A percentile compares a stretch with the other conserved stretches of the same genome.
Evolutionary conservation across 2,797 vertebrate genomes (phyloP).

Genomic region (Ctenopoma multispine): DNA sequence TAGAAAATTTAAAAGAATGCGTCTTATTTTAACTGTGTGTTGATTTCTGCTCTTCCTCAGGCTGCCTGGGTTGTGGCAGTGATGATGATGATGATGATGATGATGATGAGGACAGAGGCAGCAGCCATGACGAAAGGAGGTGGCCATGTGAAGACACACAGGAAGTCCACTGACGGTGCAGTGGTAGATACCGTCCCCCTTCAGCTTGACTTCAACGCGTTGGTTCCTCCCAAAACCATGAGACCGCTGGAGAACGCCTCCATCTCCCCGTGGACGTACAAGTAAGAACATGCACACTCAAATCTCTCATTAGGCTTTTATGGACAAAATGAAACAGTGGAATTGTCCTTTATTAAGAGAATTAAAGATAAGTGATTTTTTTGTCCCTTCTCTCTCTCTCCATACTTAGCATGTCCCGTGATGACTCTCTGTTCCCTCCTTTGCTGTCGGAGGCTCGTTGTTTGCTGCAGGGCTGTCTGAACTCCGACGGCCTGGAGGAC

Average conservation of each 20-base stretch:
- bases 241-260: constrained; percentile 72
- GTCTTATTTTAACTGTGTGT: too few species aligned
- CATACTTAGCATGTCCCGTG: constrained; percentile 54
- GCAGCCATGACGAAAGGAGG: constrained; percentile 9
- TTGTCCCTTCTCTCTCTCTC: constrained; percentile 19
- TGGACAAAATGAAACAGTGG: rapidly evolving
- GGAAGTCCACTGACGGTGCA: not conserved
- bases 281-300: constrained; percentile 59
- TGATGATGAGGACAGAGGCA: constrained; percentile 22
- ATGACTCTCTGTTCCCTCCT: constrained; percentile 59
- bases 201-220: constrained; percentile 53
- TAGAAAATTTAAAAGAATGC: too few species aligned
- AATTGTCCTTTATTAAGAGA: not conserved
- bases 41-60: constrained; percentile 54
- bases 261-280: constrained; percentile 84
- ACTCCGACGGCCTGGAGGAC: constrained; percentile 63
- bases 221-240: not conserved
- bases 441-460: constrained; percentile 73
- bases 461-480: constrained; percentile 73
- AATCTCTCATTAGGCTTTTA: not conserved
- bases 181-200: constrained; percentile 51
- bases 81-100: constrained; percentile 54
- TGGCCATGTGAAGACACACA: constrained; percentile 16
- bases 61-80: constrained; percentile 28
- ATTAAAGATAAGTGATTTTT: not conserved